These are phyloP conservation scores for Hyphantria cunea DNA, from an alignment of 1,140 invertebrate species.

Conservation along the genomic window DNA sequence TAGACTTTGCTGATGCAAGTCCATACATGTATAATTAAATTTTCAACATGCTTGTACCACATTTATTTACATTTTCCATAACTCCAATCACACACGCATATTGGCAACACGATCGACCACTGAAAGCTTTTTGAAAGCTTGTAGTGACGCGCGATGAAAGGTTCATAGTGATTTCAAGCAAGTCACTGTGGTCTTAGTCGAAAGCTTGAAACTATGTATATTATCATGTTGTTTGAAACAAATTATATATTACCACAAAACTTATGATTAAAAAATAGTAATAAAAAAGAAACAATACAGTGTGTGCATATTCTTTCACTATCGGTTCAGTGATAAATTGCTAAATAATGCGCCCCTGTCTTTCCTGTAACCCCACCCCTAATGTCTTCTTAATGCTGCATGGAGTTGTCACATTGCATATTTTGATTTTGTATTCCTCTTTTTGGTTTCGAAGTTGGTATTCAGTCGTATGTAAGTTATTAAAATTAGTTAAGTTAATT, in stretches of 20 bases:
- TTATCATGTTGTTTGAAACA: too few relatives aligned
- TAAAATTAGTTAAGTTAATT: conserved; percentile 31
- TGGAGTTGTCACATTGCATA: conserved; percentile 70
- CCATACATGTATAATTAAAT: conserved; percentile 3
- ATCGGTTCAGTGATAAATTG: conserved; percentile 64
- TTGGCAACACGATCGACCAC: conserved; percentile 57
- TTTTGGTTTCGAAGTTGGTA: conserved; percentile 38
- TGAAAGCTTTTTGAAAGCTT: conserved; percentile 78
- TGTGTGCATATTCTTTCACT: conserved; percentile 33
- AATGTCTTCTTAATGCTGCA: conserved; percentile 78
- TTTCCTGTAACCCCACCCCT: conserved; percentile 48
- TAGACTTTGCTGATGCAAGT: conserved; percentile 20
- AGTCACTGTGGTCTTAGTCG: conserved; percentile 39
- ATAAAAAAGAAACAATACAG: too few relatives aligned
- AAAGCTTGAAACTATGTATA: too few relatives aligned
- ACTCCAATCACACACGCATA: conserved; percentile 41
- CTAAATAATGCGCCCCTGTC: conserved; percentile 65
- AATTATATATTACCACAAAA: too few relatives aligned
- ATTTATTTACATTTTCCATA: conserved; percentile 40
- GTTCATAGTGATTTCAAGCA: conserved; percentile 57
- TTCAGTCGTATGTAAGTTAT: conserved; percentile 22
- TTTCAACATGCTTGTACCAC: conserved; percentile 12
- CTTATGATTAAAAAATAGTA: too few relatives aligned
- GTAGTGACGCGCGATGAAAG: conserved; percentile 61
- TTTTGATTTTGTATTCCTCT: conserved; percentile 51